These are phyloP conservation scores for Drosophila barbarae DNA, from an alignment of 2,888 invertebrate species.

Conservation along the genomic window DNA sequence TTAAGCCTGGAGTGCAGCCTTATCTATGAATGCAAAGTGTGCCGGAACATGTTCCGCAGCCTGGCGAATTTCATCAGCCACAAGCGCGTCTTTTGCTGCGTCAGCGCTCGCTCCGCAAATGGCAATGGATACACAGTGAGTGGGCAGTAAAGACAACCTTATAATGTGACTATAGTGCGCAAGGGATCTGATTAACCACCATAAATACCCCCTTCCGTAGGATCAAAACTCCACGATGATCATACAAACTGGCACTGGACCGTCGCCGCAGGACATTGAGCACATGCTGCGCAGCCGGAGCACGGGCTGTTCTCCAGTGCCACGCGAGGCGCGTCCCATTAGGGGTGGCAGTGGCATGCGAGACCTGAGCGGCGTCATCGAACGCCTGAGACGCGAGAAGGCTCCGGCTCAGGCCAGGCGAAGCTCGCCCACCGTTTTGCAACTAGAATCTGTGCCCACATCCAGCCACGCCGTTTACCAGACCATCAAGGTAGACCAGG, in stretches of 20 bases:
- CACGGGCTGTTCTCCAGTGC: slow-evolving; percentile 71
- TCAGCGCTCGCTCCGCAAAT: slow-evolving; percentile 53
- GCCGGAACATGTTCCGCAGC: slow-evolving; percentile 91
- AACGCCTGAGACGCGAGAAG: slow-evolving; percentile 79
- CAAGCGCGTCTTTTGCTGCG: slow-evolving; percentile 89
- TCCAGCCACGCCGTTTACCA: slow-evolving; percentile 85
- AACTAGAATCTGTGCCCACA: slow-evolving; percentile 81
- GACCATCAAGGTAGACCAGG: slow-evolving; percentile 80
- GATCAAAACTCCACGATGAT: slow-evolving; percentile 72
- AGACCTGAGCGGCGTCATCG: slow-evolving; percentile 82
- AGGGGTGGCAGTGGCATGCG: slow-evolving; percentile 75
- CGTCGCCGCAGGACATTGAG: slow-evolving; percentile 55
- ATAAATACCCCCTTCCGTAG: slow-evolving; percentile 38
- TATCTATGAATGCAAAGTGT: slow-evolving; percentile 93
- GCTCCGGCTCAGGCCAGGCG: slow-evolving; percentile 38
- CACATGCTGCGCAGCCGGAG: slow-evolving; percentile 69
- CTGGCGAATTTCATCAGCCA: slow-evolving; percentile 93
- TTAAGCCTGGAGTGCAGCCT: slow-evolving; percentile 92
- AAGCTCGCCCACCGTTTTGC: slow-evolving; percentile 59
- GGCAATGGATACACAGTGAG: slow-evolving; percentile 67
- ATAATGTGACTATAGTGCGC: background rate
- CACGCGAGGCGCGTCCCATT: slow-evolving; percentile 51
- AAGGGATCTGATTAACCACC: background rate
- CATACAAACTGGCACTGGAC: slow-evolving; percentile 76
- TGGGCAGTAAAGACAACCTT: slow-evolving; percentile 55